phyloP scores from a whole-genome alignment of 2,797 vertebrate genomes.

The Danio aesculapii region DNA sequence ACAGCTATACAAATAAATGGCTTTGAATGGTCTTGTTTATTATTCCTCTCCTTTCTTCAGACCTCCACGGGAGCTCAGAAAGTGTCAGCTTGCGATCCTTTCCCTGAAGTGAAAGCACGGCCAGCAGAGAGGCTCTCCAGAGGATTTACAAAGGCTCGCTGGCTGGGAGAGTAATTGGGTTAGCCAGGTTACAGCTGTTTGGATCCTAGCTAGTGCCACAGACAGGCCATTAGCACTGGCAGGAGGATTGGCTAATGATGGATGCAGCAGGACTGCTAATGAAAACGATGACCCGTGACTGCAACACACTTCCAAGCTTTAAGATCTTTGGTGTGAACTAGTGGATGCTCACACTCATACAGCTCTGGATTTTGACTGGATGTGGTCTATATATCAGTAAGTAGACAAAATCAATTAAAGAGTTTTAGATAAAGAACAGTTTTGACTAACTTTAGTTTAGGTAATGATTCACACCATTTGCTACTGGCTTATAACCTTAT shows the following conservation, averaged over 20 bases:
- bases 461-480: too few relatives aligned
- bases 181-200: conserved; percentile 48
- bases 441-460: not conserved
- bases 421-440: not conserved
- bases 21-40: not conserved
- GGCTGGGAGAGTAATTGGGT: conserved; percentile 30
- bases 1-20: conserved; percentile 2
- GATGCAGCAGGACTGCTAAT: conserved; percentile 24
- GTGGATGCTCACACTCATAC: not conserved
- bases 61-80: not conserved
- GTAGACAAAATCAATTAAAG: not conserved
- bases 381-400: not conserved
- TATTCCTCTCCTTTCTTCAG: not conserved
- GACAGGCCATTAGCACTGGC: conserved; percentile 27
- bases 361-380: not conserved
- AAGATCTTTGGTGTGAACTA: not conserved
- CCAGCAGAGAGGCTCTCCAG: conserved; percentile 10
- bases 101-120: not conserved
- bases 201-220: conserved; percentile 12
- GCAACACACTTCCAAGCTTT: not conserved
- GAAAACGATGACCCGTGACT: conserved; percentile 5
- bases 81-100: conserved; percentile 1
- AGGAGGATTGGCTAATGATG: conserved; percentile 24
- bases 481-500: too few relatives aligned
- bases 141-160: not conserved